These are phyloP conservation scores for Pangasianodon gigas DNA, from an alignment of 2,113 vertebrate genomes.

Conservation along the genomic window DNA sequence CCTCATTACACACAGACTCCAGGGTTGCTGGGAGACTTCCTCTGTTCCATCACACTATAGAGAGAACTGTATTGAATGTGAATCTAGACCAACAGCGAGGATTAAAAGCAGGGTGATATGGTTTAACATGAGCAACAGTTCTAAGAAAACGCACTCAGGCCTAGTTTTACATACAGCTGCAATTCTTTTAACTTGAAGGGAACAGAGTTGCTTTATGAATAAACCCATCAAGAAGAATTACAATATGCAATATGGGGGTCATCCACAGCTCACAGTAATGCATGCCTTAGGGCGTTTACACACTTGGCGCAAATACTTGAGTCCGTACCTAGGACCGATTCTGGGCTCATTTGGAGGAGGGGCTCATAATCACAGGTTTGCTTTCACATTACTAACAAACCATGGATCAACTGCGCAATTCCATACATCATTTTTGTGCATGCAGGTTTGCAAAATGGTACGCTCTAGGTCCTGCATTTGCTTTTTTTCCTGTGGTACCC, in stretches of 20 bases:
- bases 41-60: slow-evolving; percentile 35
- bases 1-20: slow-evolving; percentile 49
- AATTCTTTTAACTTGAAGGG: neutral
- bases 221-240: neutral
- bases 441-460: neutral
- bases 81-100: slow-evolving; percentile 26
- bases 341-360: neutral
- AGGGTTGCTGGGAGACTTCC: slow-evolving; percentile 32
- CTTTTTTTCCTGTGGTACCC: neutral
- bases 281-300: neutral
- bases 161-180: neutral
- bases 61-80: slow-evolving; percentile 37
- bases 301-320: neutral
- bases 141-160: neutral
- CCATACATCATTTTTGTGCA: neutral
- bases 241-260: neutral
- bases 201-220: neutral
- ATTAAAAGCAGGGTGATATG: slow-evolving; percentile 19
- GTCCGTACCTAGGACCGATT: neutral
- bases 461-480: neutral
- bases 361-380: neutral
- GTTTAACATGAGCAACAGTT: slow-evolving; percentile 18
- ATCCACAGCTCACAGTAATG: slow-evolving; percentile 15
- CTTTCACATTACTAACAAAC: neutral
- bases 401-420: neutral